Evolutionary conservation across 2,797 vertebrate species (phyloP).

Genomic region (Sebastes matsubarae): DNA sequence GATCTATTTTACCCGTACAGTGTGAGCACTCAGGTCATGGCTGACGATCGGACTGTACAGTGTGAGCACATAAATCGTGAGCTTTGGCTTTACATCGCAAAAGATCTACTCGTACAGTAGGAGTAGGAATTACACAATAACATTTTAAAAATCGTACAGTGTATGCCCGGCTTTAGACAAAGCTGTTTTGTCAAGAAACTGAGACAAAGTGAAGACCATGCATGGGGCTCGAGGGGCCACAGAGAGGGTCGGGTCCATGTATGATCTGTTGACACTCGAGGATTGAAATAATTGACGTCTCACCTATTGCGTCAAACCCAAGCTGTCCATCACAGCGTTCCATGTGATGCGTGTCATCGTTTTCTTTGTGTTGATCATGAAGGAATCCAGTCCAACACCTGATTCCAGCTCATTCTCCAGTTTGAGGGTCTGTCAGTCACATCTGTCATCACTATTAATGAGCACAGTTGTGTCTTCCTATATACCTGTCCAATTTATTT

Average conservation of each 20-base stretch:
- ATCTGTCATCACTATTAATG: conserved; percentile 31
- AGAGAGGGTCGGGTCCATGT: neutral
- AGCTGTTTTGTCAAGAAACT: neutral
- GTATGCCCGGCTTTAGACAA: neutral
- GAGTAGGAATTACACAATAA: too few relatives aligned
- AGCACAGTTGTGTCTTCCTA: neutral
- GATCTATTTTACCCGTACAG: too few relatives aligned
- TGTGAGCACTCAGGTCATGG: too few relatives aligned
- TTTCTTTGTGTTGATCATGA: conserved; percentile 30
- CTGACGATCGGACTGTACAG: too few relatives aligned
- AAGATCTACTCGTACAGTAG: too few relatives aligned
- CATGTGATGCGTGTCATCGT: conserved; percentile 18
- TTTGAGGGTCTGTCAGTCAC: conserved; percentile 33
- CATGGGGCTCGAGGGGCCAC: neutral
- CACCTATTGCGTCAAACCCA: neutral
- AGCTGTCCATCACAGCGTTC: conserved; percentile 24
- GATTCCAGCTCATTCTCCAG: conserved; percentile 34
- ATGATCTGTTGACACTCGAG: neutral
- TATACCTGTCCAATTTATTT: conserved; percentile 34
- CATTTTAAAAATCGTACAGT: too few relatives aligned
- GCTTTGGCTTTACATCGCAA: too few relatives aligned
- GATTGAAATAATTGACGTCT: conserved; percentile 26
- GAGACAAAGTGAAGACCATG: neutral
- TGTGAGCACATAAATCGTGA: too few relatives aligned
- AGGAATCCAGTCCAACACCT: conserved; percentile 45